A percentile compares a stretch with the other conserved stretches of the same genome.
Conservation (phyloP, 2,113 vertebrate genomes). For the Xenotilapia longispinis region DNA sequence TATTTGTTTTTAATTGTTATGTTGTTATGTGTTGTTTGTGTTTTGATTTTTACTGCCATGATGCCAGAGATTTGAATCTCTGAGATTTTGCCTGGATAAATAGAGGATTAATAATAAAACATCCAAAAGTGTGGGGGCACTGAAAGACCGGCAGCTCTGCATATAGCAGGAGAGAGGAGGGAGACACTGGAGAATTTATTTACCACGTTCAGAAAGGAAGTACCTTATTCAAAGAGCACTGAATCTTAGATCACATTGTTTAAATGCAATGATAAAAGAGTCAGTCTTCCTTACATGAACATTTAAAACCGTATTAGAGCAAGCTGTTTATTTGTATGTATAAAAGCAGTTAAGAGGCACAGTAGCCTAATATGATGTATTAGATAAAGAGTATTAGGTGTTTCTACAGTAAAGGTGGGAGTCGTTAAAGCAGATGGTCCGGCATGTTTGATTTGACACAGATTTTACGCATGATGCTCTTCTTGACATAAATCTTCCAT, state of each 20-base stretch:
- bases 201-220: neutral
- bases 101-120: neutral
- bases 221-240: neutral
- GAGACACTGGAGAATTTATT: neutral
- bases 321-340: neutral
- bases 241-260: neutral
- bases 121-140: neutral
- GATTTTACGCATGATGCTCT: neutral
- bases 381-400: neutral
- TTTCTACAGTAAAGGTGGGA: neutral
- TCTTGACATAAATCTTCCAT: neutral
- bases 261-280: neutral
- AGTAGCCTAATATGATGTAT: neutral
- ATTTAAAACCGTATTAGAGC: neutral
- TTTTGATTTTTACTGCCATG: neutral
- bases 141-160: neutral
- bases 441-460: neutral
- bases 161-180: neutral
- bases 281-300: neutral
- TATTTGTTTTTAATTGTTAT: neutral
- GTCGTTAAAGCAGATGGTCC: neutral
- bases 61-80: neutral
- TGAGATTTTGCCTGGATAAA: neutral
- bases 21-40: neutral
- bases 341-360: neutral